Conservation (phyloP, 1,140 invertebrate genomes). For the Liolophura sinensis region DNA sequence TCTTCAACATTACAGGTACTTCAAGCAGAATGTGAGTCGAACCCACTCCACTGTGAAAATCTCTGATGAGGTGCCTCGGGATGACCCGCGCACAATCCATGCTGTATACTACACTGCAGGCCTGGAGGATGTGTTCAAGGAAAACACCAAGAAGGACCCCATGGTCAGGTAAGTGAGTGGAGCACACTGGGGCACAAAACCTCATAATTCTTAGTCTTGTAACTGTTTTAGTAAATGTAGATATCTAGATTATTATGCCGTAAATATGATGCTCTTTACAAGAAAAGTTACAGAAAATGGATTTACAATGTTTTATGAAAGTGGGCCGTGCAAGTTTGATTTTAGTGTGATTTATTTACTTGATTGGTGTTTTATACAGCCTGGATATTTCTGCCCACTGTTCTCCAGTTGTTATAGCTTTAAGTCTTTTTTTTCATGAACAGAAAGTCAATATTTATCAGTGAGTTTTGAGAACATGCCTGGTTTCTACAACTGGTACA, state of each 20-base stretch:
- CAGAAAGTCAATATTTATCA: too few relatives aligned
- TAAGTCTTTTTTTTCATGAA: too few relatives aligned
- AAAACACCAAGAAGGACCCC: conserved; percentile 49
- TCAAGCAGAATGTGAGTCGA: conserved; percentile 56
- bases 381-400: too few relatives aligned
- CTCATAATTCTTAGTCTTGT: neutral
- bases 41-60: conserved; percentile 58
- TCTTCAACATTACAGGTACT: conserved; percentile 42
- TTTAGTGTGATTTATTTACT: too few relatives aligned
- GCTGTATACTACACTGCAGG: conserved; percentile 51
- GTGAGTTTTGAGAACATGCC: too few relatives aligned
- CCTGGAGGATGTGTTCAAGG: conserved; percentile 52
- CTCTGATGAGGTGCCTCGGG: conserved; percentile 59
- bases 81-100: conserved; percentile 49
- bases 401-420: too few relatives aligned
- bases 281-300: too few relatives aligned
- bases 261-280: too few relatives aligned
- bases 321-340: too few relatives aligned
- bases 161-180: conserved; percentile 27
- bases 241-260: neutral
- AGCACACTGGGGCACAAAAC: neutral
- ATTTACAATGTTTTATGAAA: too few relatives aligned
- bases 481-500: too few relatives aligned
- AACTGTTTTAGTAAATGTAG: neutral
- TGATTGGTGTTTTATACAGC: too few relatives aligned